Base-by-base conservation (phyloP, 2,888 invertebrate species). In the Chloroclystis v-ata region DNA sequence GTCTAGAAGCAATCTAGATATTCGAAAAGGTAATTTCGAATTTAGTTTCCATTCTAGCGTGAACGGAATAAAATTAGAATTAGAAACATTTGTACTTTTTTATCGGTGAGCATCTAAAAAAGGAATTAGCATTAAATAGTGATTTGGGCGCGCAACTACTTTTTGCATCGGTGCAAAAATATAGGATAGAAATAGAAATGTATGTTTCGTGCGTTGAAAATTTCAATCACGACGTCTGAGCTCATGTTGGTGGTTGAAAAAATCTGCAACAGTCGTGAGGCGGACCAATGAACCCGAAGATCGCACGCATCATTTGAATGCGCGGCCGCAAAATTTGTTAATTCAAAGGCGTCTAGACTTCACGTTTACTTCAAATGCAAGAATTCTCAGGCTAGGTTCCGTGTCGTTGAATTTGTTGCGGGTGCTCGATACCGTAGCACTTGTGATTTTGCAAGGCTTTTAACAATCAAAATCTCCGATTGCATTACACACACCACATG, bases 301-400 rank as follows among this genome's bases (percentile, higher is more conserved):
- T 75, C 75, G 67, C 78, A 78, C 74, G 72, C 71, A 80, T 79
- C 75, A 83, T 83, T 84, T 71, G 72, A 75, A 84, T 84, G 79
- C 84, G 75, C 75, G 70, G 69, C 69, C 81, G 77, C 80, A 77
- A 77, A 80, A 81, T 82, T 75, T 75, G 77, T 74, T 82, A 83
- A 82, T 80, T 72, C 73, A 72, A 75, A 76, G 74, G 57, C 64
- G 82, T 82, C 85, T 82, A 83, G 82, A 80, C 79, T 77, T 77
- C 73, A 64, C 67, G 69, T 73, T 77, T 78, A 72, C 70, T 54
- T 30, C 33, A 24, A 55, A 47, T 58, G 61, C 69, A 72, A 72
- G 14, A 75, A 73, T 52, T 52, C 51, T 47, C 65, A 67, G 64
- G 67, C 72, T 72, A 65, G 60, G 55, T 51, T 56, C 60, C 57